Conservation (phyloP, 2,797 vertebrate species). For the Gallinago solitaria region DNA sequence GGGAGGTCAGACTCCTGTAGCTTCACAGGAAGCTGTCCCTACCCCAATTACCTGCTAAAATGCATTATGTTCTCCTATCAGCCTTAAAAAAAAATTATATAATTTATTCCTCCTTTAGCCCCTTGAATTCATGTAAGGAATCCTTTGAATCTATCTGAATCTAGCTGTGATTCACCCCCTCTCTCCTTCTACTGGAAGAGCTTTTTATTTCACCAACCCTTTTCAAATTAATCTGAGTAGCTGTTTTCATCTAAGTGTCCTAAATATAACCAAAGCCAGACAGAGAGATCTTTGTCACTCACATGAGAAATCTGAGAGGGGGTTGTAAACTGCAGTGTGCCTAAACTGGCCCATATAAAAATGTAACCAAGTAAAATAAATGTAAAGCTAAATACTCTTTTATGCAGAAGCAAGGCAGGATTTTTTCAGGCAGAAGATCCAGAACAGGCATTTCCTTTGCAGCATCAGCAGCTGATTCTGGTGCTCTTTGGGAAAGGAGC, state of each 20-base stretch:
- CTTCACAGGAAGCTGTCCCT: neutral
- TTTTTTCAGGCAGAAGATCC: neutral
- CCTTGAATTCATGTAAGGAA: neutral
- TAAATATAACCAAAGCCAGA: slow-evolving; percentile 68
- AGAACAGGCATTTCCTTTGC: neutral
- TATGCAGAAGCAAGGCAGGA: neutral
- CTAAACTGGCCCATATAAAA: neutral
- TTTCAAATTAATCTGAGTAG: slow-evolving; percentile 71
- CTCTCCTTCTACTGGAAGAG: slow-evolving; percentile 27
- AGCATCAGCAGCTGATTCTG: neutral
- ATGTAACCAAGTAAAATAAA: neutral
- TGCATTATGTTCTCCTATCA: neutral
- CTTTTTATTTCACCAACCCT: slow-evolving; percentile 47
- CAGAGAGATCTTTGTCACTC: slow-evolving; percentile 71
- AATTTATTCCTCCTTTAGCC: neutral
- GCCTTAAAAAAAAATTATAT: neutral
- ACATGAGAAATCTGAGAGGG: slow-evolving; percentile 72
- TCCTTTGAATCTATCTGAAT: neutral
- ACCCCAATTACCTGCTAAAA: neutral
- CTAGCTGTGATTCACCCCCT: neutral
- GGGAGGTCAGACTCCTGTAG: neutral
- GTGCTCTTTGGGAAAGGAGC: neutral
- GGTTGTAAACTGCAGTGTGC: slow-evolving; percentile 44
- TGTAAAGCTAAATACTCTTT: neutral
- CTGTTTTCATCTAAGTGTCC: slow-evolving; percentile 66